Evolutionary conservation across 2,888 invertebrate species (phyloP).

Genomic region (Cyrtodaria siliqua): DNA sequence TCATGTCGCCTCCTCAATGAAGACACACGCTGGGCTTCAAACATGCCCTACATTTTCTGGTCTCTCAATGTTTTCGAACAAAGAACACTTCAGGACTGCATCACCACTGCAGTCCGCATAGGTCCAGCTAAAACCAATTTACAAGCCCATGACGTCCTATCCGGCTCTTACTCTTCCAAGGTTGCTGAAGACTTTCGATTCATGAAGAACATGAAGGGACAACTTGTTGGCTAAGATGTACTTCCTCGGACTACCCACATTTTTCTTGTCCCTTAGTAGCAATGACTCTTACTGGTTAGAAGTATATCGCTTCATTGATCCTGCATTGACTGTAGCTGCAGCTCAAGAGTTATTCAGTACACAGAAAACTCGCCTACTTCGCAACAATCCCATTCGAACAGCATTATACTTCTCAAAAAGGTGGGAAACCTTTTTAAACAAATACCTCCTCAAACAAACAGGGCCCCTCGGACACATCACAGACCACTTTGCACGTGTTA

Average conservation of each 20-base stretch:
- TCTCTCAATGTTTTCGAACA: constrained; percentile 40
- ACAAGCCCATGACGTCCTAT: constrained; percentile 18
- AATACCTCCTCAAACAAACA: background rate
- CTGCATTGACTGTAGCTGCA: constrained; percentile 8
- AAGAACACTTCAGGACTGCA: constrained; percentile 1
- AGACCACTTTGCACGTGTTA: constrained; percentile 19
- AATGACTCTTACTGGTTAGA: constrained; percentile 46
- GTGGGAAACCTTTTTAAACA: constrained; percentile 28
- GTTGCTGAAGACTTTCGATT: constrained; percentile 42
- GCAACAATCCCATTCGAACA: constrained; percentile 27
- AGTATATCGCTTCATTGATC: constrained; percentile 30
- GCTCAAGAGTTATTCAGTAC: constrained; percentile 5
- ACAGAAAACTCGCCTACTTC: constrained; percentile 12
- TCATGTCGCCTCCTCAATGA: constrained; percentile 25
- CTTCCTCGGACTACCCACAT: constrained; percentile 38
- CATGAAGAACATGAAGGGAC: constrained; percentile 44
- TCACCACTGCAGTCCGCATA: constrained; percentile 32
- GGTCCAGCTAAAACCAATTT: background rate
- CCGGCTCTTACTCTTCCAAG: background rate
- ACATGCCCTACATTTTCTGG: constrained; percentile 35
- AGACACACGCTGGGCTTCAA: constrained; percentile 26
- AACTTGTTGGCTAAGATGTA: constrained; percentile 38
- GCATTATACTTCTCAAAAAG: constrained; percentile 34
- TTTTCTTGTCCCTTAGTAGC: constrained; percentile 39
- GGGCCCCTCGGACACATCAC: background rate